Base-by-base conservation (phyloP, 2,113 vertebrate species). In the Mesembrinibis cayennensis region DNA sequence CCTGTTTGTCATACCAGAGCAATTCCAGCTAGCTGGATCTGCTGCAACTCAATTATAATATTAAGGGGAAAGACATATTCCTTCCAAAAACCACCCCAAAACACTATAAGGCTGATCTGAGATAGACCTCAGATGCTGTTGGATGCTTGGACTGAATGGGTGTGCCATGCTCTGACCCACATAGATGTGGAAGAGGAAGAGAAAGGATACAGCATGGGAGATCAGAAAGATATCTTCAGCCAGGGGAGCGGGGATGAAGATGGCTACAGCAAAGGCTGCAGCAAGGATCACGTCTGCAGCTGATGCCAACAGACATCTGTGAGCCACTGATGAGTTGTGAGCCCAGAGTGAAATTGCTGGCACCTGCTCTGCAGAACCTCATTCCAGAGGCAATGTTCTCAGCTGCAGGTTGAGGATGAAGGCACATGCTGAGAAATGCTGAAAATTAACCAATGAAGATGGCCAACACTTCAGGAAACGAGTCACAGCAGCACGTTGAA, bases 221-320 rank as follows among this genome's bases (percentile, higher is more conserved):
- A 77, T 36, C 21, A 47, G 53, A 80, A 56, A 61, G 40, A 26
- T 1, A 13, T 36, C 32, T 74, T 59, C 65, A 79, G 20, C 13
- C 30, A 40, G 17, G 10, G n/a, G 5, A 83, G 63, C 16, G 47
- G 45, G n/a, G 32, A 40, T 42, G 47, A 67, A 90, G 55, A 53
- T 13, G 70, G 42, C 20, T 79, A 49, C 32, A 67, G 63, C 4
- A 2, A 86, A 17, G 13, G 30, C 34, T 93, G 56, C 59, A 76
- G 72, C 2, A 3, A 36, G 11, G 44, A 79, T 67, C 40, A 21
- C 3, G 4, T 67, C 56, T 73, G 53, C 0, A 0, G 25, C 73
- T 79, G 65, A 52, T 87, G 52, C 83, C 92, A 83, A 82, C 36
- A 74, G 77, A 82, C 55, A 56, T 85, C 73, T 85, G 47, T 52